A percentile compares a stretch with the other conserved stretches of the same genome.
These are phyloP conservation scores for Poeciliopsis turrubarensis DNA, from an alignment of 2,113 vertebrate genomes.

Conservation along the genomic window DNA sequence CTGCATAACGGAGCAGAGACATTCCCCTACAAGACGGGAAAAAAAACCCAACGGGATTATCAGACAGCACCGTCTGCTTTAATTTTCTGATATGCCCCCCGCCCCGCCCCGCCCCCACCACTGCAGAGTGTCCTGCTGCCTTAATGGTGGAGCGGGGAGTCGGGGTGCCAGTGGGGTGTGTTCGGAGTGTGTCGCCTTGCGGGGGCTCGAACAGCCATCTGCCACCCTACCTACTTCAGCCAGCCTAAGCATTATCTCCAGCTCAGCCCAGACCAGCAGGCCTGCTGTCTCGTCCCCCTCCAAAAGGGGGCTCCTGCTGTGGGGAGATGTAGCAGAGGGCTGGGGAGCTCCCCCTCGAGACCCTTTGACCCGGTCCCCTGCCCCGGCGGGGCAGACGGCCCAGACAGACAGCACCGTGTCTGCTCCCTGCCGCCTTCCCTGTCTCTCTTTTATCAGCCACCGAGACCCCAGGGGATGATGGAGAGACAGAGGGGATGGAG, in stretches of 20 bases:
- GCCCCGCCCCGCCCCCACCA: background rate
- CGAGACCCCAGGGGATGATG: conserved; percentile 63
- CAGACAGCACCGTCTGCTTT: conserved; percentile 57
- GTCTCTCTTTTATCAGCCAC: conserved; percentile 69
- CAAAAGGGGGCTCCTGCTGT: conserved; percentile 64
- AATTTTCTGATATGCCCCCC: conserved; percentile 42
- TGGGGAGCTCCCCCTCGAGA: conserved; percentile 46
- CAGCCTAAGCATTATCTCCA: conserved; percentile 73
- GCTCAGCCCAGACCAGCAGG: conserved; percentile 67
- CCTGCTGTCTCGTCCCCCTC: conserved; percentile 63
- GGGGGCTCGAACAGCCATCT: conserved; percentile 89
- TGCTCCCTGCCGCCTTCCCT: conserved; percentile 51
- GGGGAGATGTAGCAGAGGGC: conserved; percentile 39
- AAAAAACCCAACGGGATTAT: conserved; percentile 58
- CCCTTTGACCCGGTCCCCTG: conserved; percentile 69
- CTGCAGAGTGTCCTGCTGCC: conserved; percentile 15
- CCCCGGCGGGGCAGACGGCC: conserved; percentile 58
- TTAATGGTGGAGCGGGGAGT: conserved; percentile 28
- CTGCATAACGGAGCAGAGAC: conserved; percentile 50
- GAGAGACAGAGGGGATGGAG: conserved; percentile 47
- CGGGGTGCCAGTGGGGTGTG: conserved; percentile 49
- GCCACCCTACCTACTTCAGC: conserved; percentile 77
- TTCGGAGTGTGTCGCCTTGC: conserved; percentile 80
- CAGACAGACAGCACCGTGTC: conserved; percentile 72
- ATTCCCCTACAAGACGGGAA: conserved; percentile 46